Evolutionary conservation across 2,113 vertebrate species (phyloP).

Genomic region (Pteronura brasiliensis): DNA sequence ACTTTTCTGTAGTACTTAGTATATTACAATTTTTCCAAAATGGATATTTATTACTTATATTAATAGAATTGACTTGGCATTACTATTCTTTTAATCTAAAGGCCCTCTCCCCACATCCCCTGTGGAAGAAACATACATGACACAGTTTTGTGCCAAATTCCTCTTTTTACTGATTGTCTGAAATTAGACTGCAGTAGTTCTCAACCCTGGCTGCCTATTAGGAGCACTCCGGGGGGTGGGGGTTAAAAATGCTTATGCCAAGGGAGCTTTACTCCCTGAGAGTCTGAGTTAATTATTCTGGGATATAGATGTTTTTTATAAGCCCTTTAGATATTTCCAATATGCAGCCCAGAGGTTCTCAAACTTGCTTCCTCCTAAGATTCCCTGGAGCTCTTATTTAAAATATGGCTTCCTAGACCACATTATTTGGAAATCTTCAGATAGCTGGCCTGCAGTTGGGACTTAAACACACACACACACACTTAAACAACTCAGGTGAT

Average conservation of each 20-base stretch:
- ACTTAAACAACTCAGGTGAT: neutral
- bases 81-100: neutral
- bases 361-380: neutral
- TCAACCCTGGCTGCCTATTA: neutral
- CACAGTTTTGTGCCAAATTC: neutral
- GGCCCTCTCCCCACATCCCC: rapidly evolving
- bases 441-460: neutral
- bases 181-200: neutral
- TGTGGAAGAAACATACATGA: neutral
- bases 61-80: neutral
- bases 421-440: neutral
- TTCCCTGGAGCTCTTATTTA: neutral
- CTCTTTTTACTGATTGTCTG: neutral
- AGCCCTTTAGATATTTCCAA: neutral
- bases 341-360: neutral
- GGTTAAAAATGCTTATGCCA: neutral
- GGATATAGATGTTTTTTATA: neutral
- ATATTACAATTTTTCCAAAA: neutral
- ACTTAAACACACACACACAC: neutral
- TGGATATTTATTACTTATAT: neutral
- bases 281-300: neutral
- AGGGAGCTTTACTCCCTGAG: neutral
- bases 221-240: neutral
- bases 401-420: neutral
- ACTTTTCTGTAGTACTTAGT: neutral